A percentile compares a stretch with the other conserved stretches of the same genome.
Conservation (phyloP, 2,888 invertebrate species). For the Lasioglossum lativentre region DNA sequence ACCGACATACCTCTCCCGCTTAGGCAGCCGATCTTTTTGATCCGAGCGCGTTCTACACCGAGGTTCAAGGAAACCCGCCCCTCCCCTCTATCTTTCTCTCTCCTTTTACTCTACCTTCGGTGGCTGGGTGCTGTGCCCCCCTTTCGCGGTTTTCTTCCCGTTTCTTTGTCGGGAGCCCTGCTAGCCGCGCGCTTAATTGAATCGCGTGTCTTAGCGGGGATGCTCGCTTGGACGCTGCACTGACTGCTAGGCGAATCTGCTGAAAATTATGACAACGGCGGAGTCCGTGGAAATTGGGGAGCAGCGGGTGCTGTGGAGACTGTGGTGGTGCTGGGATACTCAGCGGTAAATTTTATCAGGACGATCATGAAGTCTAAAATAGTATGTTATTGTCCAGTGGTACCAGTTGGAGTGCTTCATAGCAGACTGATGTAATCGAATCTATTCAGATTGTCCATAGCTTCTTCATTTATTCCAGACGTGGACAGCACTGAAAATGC, state of each 20-base stretch:
- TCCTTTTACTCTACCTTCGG: neutral
- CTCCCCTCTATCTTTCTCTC: neutral
- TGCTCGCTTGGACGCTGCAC: neutral
- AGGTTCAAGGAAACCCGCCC: slow-evolving; percentile 49
- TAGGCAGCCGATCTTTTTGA: slow-evolving; percentile 51
- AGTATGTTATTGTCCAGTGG: neutral
- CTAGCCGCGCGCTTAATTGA: slow-evolving; percentile 57
- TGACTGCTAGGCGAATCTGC: neutral
- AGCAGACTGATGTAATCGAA: neutral
- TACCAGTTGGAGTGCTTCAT: neutral
- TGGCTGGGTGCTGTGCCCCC: neutral
- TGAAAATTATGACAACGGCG: neutral
- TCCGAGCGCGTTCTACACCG: slow-evolving; percentile 9
- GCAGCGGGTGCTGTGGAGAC: too few relatives aligned
- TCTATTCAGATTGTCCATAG: neutral
- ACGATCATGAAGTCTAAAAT: too few relatives aligned
- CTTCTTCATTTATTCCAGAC: neutral
- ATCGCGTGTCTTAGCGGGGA: slow-evolving; percentile 37
- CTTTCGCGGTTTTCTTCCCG: neutral
- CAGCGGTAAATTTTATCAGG: too few relatives aligned
- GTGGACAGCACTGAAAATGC: neutral
- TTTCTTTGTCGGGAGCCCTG: slow-evolving; percentile 29
- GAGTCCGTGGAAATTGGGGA: neutral
- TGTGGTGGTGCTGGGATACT: too few relatives aligned
- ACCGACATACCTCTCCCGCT: slow-evolving; percentile 43